Percentiles rank a stretch among this genome's conserved stretches.
These are phyloP conservation scores for Drosophila conformis DNA, from an alignment of 2,888 invertebrate genomes.

Conservation along the genomic window DNA sequence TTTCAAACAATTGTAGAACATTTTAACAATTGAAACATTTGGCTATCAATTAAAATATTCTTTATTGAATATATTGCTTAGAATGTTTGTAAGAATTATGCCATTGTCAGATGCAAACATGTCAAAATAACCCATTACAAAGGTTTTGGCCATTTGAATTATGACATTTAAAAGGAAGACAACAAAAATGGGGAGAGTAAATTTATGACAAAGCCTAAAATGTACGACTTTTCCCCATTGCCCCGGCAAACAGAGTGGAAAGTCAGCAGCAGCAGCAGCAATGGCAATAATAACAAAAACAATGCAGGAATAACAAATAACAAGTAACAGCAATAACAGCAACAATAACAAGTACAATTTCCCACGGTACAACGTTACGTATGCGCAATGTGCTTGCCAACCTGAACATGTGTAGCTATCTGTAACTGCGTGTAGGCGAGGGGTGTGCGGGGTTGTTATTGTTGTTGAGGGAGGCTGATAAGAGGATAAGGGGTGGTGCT, in stretches of 20 bases:
- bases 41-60: constrained; percentile 1
- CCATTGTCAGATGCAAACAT: constrained; percentile 30
- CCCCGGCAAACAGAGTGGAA: constrained; percentile 41
- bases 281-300: constrained; percentile 28
- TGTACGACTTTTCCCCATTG: constrained; percentile 58
- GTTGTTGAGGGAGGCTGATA: not conserved
- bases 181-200: constrained; percentile 7
- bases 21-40: not conserved
- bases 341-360: constrained; percentile 63
- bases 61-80: constrained; percentile 4
- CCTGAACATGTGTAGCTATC: constrained; percentile 77
- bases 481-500: not conserved
- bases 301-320: constrained; percentile 24
- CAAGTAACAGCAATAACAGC: constrained; percentile 40
- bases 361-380: constrained; percentile 68
- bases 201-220: constrained; percentile 58
- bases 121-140: constrained; percentile 35
- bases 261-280: constrained; percentile 30
- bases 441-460: constrained; percentile 4
- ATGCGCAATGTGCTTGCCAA: constrained; percentile 70
- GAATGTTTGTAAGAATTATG: constrained; percentile 12
- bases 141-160: constrained; percentile 46
- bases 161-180: constrained; percentile 53
- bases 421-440: constrained; percentile 44
- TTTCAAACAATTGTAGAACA: not conserved